Base-by-base conservation (phyloP, 2,797 vertebrate genomes). In the Myoxocephalus aenaeus region DNA sequence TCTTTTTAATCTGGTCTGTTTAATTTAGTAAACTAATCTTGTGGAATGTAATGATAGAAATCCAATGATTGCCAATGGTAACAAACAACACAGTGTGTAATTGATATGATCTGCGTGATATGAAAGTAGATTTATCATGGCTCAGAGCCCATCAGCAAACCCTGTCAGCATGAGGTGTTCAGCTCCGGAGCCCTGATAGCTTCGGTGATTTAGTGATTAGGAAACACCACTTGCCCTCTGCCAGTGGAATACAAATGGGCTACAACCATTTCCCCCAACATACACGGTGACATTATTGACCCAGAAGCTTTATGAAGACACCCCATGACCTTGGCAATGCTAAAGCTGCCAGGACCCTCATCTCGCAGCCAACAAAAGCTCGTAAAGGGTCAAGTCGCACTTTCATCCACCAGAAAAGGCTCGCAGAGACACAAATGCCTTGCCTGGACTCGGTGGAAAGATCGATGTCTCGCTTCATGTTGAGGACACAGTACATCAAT, bases 151-250 rank as follows among this genome's bases (percentile, higher is more conserved):
- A 83, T 76, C 72, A 75, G 56, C 7, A 46, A 53, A 65, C 29
- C 4, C 36, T 70, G 27, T 75, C 48, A 59, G 48, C 63, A 44
- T 71, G 69, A 76, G 27, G 4, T n/a, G 22, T 67, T 65, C 29
- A 27, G 50, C 5, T 70, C 56, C 46, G 15, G 59, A 7, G 11
- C 61, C 66, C 59, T 57, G 59, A 82, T 72, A 65, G 70, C 73
- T 50, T 74, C 40, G 51, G 42, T 56, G 66, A 80, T 81, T 67
- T 54, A 71, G 46, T 58, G 71, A 80, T 79, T 58, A 74, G 44
- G 25, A 36, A 70, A 64, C 14, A 13, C n/a, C 1, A n/a, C 65
- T 53, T 13, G 29, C 22, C 34, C 54, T 57, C 17, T 50, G 56
- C 54, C 67, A 15, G 0, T 11, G 56, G 54, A 74, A 77, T 76